Evolutionary conservation across 2,797 vertebrate genomes (phyloP).

Genomic region (Coregonus sp.): DNA sequence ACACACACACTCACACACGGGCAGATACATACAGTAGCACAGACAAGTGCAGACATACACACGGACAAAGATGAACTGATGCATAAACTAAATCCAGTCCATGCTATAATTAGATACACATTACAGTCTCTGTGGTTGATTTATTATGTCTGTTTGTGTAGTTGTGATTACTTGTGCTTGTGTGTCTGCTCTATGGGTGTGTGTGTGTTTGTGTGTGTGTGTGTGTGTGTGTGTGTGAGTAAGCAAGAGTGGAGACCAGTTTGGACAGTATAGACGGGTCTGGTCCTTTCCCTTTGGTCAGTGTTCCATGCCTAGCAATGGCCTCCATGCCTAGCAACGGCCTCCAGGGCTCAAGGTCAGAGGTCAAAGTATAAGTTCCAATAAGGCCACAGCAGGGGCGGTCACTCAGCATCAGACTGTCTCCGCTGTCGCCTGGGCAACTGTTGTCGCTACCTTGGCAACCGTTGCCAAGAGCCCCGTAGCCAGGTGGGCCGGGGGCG

Average conservation of each 20-base stretch:
- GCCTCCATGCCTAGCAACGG: conserved; percentile 66
- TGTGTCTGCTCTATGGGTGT: conserved; percentile 22
- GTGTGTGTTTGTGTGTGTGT: conserved; percentile 33
- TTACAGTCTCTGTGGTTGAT: conserved; percentile 63
- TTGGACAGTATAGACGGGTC: conserved; percentile 40
- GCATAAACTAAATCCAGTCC: conserved; percentile 57
- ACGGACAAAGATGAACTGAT: conserved; percentile 52
- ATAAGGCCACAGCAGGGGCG: conserved; percentile 79
- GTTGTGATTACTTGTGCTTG: conserved; percentile 66
- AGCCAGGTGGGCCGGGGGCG: neutral
- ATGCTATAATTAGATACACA: conserved; percentile 56
- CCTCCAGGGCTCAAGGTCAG: conserved; percentile 22
- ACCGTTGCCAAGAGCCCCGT: conserved; percentile 13
- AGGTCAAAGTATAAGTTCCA: conserved; percentile 56
- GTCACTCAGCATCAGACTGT: conserved; percentile 60
- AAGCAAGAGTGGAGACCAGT: conserved; percentile 27
- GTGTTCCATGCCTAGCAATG: conserved; percentile 78
- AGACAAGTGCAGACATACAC: conserved; percentile 15
- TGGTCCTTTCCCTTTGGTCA: conserved; percentile 51
- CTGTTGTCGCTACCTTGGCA: conserved; percentile 45
- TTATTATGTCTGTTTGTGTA: conserved; percentile 53
- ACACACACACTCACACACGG: conserved; percentile 53
- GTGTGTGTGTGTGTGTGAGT: conserved; percentile 37
- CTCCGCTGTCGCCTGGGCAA: conserved; percentile 56
- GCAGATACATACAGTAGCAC: conserved; percentile 18